Percentiles rank a stretch among this genome's conserved stretches.
Conservation (phyloP, 2,797 vertebrate genomes). For the Pseudopleuronectes americanus region DNA sequence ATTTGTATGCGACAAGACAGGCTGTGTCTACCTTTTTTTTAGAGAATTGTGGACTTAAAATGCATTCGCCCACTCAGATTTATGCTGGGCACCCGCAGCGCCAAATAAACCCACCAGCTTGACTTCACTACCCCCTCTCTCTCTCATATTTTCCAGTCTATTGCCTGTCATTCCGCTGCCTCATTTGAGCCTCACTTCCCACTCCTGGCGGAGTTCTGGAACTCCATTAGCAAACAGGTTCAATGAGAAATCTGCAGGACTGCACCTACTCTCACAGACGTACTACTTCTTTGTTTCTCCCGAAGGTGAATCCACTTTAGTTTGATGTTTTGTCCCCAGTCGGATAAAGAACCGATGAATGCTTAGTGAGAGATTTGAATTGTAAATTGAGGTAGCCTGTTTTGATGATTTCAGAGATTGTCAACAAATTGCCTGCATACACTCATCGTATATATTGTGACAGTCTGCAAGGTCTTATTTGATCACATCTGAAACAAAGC, state of each 20-base stretch:
- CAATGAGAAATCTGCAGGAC: slow-evolving; percentile 28
- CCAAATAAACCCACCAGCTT: slow-evolving; percentile 63
- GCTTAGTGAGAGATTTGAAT: background rate
- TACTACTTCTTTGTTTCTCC: slow-evolving; percentile 12
- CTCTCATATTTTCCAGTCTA: slow-evolving; percentile 61
- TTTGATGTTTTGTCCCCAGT: background rate
- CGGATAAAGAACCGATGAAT: background rate
- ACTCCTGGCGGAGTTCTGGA: slow-evolving; percentile 34
- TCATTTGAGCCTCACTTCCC: slow-evolving; percentile 50
- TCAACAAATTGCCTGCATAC: background rate
- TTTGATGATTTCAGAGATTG: background rate
- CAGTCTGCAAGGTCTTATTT: no score
- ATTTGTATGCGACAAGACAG: slow-evolving; percentile 35
- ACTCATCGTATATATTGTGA: background rate
- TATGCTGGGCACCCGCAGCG: slow-evolving; percentile 32
- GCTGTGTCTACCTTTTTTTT: slow-evolving; percentile 31
- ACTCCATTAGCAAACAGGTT: slow-evolving; percentile 46
- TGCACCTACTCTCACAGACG: slow-evolving; percentile 14
- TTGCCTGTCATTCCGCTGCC: slow-evolving; percentile 52
- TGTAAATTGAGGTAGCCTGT: background rate
- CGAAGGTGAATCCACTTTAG: slow-evolving; percentile 11
- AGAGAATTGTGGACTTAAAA: slow-evolving; percentile 52
- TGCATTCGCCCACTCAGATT: slow-evolving; percentile 38
- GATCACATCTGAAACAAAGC: no score
- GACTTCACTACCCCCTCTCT: slow-evolving; percentile 32